Evolutionary conservation across 2,888 invertebrate genomes (phyloP).

Genomic region (Arctia plantaginis): DNA sequence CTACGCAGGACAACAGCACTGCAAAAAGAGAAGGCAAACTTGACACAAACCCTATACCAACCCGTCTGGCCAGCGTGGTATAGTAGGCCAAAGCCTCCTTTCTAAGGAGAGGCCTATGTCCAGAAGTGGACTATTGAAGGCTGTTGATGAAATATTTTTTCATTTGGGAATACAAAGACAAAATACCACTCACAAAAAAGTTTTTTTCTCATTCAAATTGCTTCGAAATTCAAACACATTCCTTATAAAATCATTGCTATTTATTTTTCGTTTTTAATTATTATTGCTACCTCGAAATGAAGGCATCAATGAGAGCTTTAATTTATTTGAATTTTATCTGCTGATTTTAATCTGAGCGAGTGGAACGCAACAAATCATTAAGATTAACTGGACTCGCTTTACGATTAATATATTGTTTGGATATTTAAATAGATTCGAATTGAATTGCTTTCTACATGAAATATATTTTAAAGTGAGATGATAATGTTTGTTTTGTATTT

Average conservation of each 20-base stretch:
- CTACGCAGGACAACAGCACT: too few relatives aligned
- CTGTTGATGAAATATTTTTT: too few relatives aligned
- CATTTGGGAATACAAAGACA: too few relatives aligned
- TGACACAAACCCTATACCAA: too few relatives aligned
- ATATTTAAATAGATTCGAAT: conserved; percentile 41
- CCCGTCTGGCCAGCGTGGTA: too few relatives aligned
- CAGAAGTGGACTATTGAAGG: too few relatives aligned
- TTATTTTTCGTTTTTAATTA: neutral
- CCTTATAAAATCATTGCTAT: neutral
- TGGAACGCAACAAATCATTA: conserved; percentile 49
- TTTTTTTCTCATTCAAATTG: neutral
- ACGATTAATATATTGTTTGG: conserved; percentile 44
- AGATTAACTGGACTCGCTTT: conserved; percentile 40
- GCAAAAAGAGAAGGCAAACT: too few relatives aligned
- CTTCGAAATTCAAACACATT: neutral
- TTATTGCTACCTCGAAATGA: neutral
- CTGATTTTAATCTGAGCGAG: conserved; percentile 41
- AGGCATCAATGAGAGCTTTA: neutral
- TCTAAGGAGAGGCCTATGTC: too few relatives aligned
- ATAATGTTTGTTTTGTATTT: neutral
- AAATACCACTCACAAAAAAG: too few relatives aligned
- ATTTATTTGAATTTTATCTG: conserved; percentile 19
- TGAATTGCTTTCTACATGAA: conserved; percentile 4
- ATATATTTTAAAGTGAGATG: neutral
- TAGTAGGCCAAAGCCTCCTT: too few relatives aligned